These are phyloP conservation scores for Phalacrocorax carbo DNA, from an alignment of 2,113 vertebrate species.

Conservation along the genomic window DNA sequence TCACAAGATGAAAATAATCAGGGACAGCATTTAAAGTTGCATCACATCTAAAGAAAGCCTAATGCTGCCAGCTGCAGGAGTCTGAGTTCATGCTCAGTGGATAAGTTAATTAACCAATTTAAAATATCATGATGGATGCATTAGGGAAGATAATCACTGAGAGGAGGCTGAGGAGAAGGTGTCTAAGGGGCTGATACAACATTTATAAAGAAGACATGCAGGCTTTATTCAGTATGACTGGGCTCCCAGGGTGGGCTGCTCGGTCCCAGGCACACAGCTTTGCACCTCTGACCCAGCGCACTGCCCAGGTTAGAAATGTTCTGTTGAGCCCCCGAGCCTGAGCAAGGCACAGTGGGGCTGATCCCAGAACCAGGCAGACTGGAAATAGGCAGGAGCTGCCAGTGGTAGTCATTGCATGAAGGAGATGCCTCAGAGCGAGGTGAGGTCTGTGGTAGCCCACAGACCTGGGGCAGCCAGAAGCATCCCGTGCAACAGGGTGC, in stretches of 20 bases:
- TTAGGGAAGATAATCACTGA: background rate
- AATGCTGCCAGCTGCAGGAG: background rate
- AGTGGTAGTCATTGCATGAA: background rate
- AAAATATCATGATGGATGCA: background rate
- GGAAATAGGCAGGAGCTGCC: background rate
- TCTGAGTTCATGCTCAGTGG: background rate
- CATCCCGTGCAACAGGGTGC: background rate
- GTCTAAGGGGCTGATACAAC: background rate
- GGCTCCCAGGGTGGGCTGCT: background rate
- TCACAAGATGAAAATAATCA: background rate
- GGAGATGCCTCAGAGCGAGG: background rate
- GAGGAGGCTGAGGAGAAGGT: background rate
- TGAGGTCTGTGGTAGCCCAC: background rate
- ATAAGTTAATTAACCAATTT: constrained; percentile 31
- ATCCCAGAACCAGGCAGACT: background rate
- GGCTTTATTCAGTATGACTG: background rate
- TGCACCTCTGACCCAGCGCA: background rate
- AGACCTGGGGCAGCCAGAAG: background rate
- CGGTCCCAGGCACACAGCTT: background rate
- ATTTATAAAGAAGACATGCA: background rate
- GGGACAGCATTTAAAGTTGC: background rate
- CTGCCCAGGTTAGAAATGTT: background rate
- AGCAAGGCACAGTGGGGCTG: background rate
- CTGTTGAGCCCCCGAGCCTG: background rate
- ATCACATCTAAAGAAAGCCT: background rate